A percentile compares a stretch with the other conserved stretches of the same genome.
phyloP scores from a whole-genome alignment of 2,113 vertebrate genomes.

The Pterocles gutturalis region DNA sequence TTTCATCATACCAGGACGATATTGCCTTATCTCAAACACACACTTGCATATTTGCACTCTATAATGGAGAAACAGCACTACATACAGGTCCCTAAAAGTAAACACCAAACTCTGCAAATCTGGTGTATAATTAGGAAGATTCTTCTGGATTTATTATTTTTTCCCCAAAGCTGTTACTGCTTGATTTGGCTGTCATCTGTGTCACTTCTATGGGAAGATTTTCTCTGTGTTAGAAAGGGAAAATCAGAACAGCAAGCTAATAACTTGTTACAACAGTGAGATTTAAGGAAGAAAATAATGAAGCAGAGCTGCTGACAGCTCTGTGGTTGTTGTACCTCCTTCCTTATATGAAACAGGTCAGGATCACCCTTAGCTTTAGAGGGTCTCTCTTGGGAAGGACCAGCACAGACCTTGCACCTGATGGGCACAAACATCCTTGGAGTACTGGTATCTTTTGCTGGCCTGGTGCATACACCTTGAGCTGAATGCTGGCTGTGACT shows the following conservation, averaged over 20 bases:
- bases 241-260: slow-evolving; percentile 31
- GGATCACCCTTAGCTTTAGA: neutral
- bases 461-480: neutral
- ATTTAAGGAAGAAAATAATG: slow-evolving; percentile 6
- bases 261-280: neutral
- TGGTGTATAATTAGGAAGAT: slow-evolving; percentile 52
- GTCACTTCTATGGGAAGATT: neutral
- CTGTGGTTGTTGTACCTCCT: neutral
- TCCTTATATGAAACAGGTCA: neutral
- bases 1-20: neutral
- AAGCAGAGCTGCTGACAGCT: neutral
- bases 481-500: neutral
- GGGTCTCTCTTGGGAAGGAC: neutral
- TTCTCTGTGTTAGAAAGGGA: neutral
- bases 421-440: neutral
- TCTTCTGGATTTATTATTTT: slow-evolving; percentile 28
- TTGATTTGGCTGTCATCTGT: slow-evolving; percentile 56
- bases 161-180: slow-evolving; percentile 15
- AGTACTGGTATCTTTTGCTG: neutral
- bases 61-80: slow-evolving; percentile 65
- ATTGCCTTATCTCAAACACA: slow-evolving; percentile 64
- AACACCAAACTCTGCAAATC: slow-evolving; percentile 50
- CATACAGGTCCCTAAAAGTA: slow-evolving; percentile 56
- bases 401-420: neutral
- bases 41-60: slow-evolving; percentile 60